A percentile compares a stretch with the other conserved stretches of the same genome.
These are phyloP conservation scores for Chaitophorus viminalis DNA, from an alignment of 2,888 invertebrate genomes.

Conservation along the genomic window DNA sequence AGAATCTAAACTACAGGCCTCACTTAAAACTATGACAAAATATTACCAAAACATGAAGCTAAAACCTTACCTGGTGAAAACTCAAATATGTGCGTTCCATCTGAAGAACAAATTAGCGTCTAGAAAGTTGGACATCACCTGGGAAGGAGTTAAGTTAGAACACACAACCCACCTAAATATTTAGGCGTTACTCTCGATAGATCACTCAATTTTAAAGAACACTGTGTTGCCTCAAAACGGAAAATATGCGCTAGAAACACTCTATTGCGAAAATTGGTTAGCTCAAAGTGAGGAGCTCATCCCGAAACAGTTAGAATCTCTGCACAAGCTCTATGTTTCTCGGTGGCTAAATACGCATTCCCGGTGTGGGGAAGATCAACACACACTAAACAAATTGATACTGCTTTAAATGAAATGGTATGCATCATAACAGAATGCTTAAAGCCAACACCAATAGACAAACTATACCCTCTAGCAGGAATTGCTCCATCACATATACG, in stretches of 20 bases:
- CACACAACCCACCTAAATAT: slow-evolving; percentile 61
- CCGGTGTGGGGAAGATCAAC: slow-evolving; percentile 58
- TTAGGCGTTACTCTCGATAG: slow-evolving; percentile 63
- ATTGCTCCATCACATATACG: neutral
- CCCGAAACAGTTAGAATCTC: slow-evolving; percentile 57
- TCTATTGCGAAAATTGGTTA: slow-evolving; percentile 8
- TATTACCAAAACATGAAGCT: slow-evolving; percentile 10
- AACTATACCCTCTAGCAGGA: slow-evolving; percentile 37
- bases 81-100: slow-evolving; percentile 55
- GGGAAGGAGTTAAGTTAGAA: no score
- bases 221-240: neutral
- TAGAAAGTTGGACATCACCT: no score
- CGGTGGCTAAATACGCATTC: slow-evolving; percentile 60
- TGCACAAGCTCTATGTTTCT: no score
- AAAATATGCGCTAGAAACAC: slow-evolving; percentile 62
- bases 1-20: slow-evolving; percentile 37
- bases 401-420: slow-evolving; percentile 37
- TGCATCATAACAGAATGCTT: slow-evolving; percentile 61
- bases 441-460: slow-evolving; percentile 61
- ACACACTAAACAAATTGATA: slow-evolving; percentile 62
- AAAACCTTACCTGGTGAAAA: slow-evolving; percentile 41
- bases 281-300: slow-evolving; percentile 59
- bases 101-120: slow-evolving; percentile 54
- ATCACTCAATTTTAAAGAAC: slow-evolving; percentile 63
- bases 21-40: neutral